Conservation (phyloP, 1,140 invertebrate species). For the Lycorma delicatula region DNA sequence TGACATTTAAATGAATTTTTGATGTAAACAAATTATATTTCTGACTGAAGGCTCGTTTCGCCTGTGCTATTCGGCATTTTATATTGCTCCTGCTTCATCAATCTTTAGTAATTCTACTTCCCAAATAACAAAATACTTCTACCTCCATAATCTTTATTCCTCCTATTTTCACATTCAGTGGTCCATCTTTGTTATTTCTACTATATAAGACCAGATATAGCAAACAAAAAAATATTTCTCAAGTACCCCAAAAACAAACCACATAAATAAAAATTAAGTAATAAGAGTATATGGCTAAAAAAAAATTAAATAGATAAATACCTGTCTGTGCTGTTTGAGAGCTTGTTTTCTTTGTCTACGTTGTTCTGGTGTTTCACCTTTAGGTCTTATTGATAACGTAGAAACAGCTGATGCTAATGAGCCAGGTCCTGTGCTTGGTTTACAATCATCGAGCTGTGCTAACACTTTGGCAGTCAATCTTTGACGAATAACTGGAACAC, state of each 20-base stretch:
- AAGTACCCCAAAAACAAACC: background rate
- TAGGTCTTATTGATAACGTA: conserved; percentile 61
- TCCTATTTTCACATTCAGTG: background rate
- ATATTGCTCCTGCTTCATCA: too few species aligned
- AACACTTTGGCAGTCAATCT: conserved; percentile 61
- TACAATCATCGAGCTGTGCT: conserved; percentile 50
- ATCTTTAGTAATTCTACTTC: too few species aligned
- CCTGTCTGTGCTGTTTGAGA: conserved; percentile 71
- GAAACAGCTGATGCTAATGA: conserved; percentile 60
- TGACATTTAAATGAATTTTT: too few species aligned
- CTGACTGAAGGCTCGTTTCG: too few species aligned
- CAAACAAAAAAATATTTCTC: background rate
- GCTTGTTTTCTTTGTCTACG: conserved; percentile 68
- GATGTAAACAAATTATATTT: too few species aligned
- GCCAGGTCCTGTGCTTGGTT: conserved; percentile 47
- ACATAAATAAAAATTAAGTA: background rate
- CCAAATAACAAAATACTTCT: too few species aligned
- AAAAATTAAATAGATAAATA: conserved; percentile 28
- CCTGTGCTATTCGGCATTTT: too few species aligned
- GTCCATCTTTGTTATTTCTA: too few species aligned
- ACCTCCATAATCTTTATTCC: too few species aligned
- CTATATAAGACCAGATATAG: background rate
- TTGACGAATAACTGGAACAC: conserved; percentile 52
- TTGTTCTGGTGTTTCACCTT: conserved; percentile 76
- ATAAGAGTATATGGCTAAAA: background rate